phyloP scores from a whole-genome alignment of 2,797 vertebrate species.

The Monodelphis domestica region DNA sequence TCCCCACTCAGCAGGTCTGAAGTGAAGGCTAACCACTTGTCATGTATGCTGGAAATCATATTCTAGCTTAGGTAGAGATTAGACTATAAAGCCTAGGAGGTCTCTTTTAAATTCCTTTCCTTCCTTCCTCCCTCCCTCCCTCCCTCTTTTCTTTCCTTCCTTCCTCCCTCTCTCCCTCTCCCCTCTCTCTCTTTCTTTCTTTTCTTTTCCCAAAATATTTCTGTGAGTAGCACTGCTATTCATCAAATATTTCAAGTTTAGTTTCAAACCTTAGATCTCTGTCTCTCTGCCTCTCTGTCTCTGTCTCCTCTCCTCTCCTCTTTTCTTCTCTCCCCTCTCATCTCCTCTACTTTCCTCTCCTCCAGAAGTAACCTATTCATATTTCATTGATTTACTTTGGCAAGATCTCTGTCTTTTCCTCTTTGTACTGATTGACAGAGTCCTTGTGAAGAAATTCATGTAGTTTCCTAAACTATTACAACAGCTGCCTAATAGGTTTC shows the following conservation, averaged over 20 bases:
- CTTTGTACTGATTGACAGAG: neutral
- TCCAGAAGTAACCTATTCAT: too few relatives aligned
- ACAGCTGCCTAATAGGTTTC: neutral
- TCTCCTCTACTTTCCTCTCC: too few relatives aligned
- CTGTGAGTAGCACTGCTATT: neutral
- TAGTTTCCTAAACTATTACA: neutral
- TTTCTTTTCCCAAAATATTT: neutral
- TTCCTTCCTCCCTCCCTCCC: too few relatives aligned
- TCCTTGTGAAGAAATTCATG: neutral
- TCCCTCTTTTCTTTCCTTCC: too few relatives aligned
- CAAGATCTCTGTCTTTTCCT: neutral
- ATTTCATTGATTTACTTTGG: too few relatives aligned
- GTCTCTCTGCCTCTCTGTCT: neutral
- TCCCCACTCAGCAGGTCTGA: neutral
- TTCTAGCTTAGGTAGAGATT: neutral
- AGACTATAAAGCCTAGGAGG: too few relatives aligned
- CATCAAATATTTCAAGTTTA: neutral
- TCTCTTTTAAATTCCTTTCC: too few relatives aligned
- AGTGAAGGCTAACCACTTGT: neutral
- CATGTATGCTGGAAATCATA: neutral
- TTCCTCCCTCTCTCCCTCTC: too few relatives aligned
- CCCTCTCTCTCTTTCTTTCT: too few relatives aligned
- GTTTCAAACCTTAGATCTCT: neutral
- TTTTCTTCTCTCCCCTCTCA: too few relatives aligned
- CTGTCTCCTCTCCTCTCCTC: too few relatives aligned